A percentile compares a stretch with the other conserved stretches of the same genome.
Conservation (phyloP, 1,140 invertebrate species). For the Euura saliciscinereae region DNA sequence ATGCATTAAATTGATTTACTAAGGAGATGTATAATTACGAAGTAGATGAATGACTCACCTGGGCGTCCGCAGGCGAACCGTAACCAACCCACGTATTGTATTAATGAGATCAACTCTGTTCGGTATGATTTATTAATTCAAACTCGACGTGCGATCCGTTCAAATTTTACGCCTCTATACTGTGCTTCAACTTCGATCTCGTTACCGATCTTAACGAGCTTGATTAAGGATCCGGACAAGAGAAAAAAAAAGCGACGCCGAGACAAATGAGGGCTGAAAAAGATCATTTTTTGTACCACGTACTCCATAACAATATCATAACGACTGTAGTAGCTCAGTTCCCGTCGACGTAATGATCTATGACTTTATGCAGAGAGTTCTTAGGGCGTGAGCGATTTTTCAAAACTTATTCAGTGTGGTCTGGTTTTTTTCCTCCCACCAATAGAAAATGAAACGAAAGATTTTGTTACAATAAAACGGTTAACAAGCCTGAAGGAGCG, state of each 20-base stretch:
- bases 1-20: slow-evolving; percentile 25
- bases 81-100: background rate
- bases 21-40: background rate
- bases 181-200: background rate
- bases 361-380: background rate
- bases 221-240: too few species aligned
- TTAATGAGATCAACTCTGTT: background rate
- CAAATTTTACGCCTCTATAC: background rate
- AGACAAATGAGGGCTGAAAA: too few species aligned
- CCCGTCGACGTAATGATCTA: too few species aligned
- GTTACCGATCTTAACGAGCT: slow-evolving; percentile 1
- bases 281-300: too few species aligned
- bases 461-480: background rate
- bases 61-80: background rate
- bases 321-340: too few species aligned
- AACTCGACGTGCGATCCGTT: background rate
- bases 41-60: background rate
- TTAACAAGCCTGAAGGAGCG: background rate
- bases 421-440: background rate
- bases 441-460: background rate
- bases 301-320: too few species aligned
- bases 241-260: too few species aligned
- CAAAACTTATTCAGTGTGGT: background rate
- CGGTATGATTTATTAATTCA: background rate
- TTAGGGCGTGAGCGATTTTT: background rate